phyloP scores from a whole-genome alignment of 2,113 vertebrate species.

The Tympanuchus pallidicinctus region DNA sequence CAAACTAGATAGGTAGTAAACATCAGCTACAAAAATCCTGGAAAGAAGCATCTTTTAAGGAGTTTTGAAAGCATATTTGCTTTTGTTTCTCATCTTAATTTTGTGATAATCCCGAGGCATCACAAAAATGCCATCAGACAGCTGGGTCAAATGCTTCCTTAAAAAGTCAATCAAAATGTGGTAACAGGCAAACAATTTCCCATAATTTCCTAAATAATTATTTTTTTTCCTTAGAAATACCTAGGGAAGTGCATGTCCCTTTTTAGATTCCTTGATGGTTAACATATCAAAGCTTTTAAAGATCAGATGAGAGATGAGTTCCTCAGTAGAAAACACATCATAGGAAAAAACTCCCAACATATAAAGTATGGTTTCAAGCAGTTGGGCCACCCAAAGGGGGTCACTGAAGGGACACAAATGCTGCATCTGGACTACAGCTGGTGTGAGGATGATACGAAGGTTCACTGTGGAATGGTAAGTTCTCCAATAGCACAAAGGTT shows the following conservation, averaged over 20 bases:
- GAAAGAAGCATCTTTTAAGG: not conserved
- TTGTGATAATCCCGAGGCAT: not conserved
- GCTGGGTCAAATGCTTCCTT: not conserved
- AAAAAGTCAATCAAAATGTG: not conserved
- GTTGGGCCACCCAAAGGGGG: constrained; percentile 27
- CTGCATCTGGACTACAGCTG: constrained; percentile 59
- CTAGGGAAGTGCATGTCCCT: not conserved
- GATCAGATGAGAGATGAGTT: not conserved
- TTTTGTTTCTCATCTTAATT: constrained; percentile 6
- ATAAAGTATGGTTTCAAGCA: not conserved
- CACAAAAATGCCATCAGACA: not conserved
- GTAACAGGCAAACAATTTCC: not conserved
- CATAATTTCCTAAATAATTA: not conserved
- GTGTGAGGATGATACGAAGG: not conserved
- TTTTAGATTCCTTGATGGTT: not conserved
- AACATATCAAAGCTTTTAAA: not conserved
- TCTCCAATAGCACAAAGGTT: not conserved
- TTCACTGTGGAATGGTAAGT: not conserved
- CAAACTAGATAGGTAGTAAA: not conserved
- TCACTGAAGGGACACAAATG: constrained; percentile 29
- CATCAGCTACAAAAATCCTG: not conserved
- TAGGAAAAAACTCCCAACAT: not conserved
- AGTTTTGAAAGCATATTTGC: not conserved
- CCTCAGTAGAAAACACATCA: constrained; percentile 8
- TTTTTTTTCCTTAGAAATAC: not conserved